Evolutionary conservation across 2,113 vertebrate genomes (phyloP).

Genomic region (Psittacus erithacus): DNA sequence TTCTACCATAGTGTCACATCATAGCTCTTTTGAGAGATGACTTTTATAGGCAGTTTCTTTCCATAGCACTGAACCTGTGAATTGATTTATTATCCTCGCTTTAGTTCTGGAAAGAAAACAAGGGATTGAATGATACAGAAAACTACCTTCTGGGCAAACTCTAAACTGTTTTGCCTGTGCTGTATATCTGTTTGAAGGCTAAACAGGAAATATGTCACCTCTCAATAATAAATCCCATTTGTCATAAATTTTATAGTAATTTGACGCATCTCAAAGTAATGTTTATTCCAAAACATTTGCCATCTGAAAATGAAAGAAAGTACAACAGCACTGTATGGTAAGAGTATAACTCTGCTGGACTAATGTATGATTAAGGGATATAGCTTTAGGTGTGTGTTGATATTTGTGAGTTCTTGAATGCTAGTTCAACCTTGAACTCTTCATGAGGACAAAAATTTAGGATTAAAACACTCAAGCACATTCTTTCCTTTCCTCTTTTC

Average conservation of each 20-base stretch:
- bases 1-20: background rate
- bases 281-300: no score
- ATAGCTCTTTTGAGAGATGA: background rate
- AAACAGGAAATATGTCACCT: background rate
- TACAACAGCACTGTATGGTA: background rate
- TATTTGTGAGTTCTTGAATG: background rate
- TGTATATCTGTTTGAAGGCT: background rate
- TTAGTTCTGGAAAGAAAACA: background rate
- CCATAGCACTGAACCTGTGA: background rate
- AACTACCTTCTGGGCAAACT: background rate
- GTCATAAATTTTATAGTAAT: background rate
- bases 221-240: background rate
- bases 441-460: background rate
- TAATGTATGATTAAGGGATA: background rate
- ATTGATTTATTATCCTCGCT: background rate
- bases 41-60: background rate
- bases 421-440: background rate
- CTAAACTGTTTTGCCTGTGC: background rate
- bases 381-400: background rate
- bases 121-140: background rate
- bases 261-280: background rate
- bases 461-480: background rate
- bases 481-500: background rate
- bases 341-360: background rate
- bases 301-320: background rate